Evolutionary conservation across 2,888 invertebrate species (phyloP), one percentile per base, ranked within the genome.

Genomic region (Boloria euphrosyne): DNA sequence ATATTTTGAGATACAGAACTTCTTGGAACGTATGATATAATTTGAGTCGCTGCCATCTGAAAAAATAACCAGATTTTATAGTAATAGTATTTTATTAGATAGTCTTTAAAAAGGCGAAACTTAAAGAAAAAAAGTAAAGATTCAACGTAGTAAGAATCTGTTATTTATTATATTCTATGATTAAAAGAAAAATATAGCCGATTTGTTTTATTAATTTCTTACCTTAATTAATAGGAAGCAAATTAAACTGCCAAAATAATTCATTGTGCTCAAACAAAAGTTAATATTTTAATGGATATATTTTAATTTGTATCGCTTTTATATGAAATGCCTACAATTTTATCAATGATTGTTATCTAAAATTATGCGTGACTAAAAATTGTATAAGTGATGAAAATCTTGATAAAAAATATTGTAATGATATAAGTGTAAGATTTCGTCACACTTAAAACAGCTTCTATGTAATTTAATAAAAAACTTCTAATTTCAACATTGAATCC

Each of bases 41-140:
- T 66, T 75, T 82, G 83, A 6, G 80, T 71, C 43, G 78, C 65
- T 14, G 74, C 50, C 7, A 76, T 63, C 83, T 83, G 80, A 74
- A 70, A 65, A 22, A 22, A n/a, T n/a, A 22, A 22, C 1, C 3
- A 22, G 22, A 2, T 3, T 22, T 22, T 22, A 22, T 14, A 65
- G 66, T 60, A n/a, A 51, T 22, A 2, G 3, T 31, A 38, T 53
- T 6, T 38, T 16, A 38, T 47, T 22, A 18, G 13, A 51, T 10
- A 17, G 14, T 14, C 47, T n/a, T 47, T 2, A 47, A n/a, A 27
- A 27, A 17, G 17, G 5, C 3, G 17, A 17, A n/a, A n/a, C n/a
- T n/a, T n/a, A n/a, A n/a, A n/a, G n/a, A n/a, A n/a, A n/a, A n/a
- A n/a, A n/a, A n/a, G n/a, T n/a, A n/a, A n/a, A n/a, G n/a, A n/a